Evolutionary conservation across 2,113 vertebrate species (phyloP), one percentile per base, ranked within the genome.

Genomic region (Tapirus terrestris): DNA sequence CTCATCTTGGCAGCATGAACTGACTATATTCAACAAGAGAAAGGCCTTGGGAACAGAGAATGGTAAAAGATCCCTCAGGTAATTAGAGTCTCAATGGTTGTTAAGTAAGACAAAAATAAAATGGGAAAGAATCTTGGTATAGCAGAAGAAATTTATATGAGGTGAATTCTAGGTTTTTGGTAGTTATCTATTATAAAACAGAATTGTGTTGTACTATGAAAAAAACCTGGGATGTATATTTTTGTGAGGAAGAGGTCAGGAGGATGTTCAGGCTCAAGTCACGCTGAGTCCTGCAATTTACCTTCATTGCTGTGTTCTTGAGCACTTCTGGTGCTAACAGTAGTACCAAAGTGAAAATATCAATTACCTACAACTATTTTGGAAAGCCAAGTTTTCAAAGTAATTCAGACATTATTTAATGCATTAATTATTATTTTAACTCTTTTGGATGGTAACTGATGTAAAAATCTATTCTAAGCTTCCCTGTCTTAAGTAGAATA

Each of bases 341-440:
- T 1, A 21, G 77, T 16, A 61, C 36, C 56, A 68, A 48, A 65
- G 31, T 31, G 51, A 89, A 94, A 67, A 92, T 48, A 4, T 56
- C 53, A 31, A 58, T 80, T 89, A 88, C 11, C 9, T 5, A 85
- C 8, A 96, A 76, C 29, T 67, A 67, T 76, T 84, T 53, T 45
- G 73, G 33, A 95, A 5, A 79, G 56, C 13, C 60, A 53, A 81
- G 48, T 86, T 77, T 79, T 87, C 68, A 83, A 89, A 84, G 76
- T 91, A 76, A 90, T 77, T 89, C 84, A 95, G n/a, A 97, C 17
- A 67, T 87, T 73, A 87, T 84, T 94, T 95, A 94, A 95, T 12
- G 8, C 25, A 73, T 86, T 58, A 85, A 81, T 72, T 81, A 89
- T 67, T 92, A 89, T 67, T 90, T 87, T 90, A 96, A 94, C 56